These are phyloP conservation scores for Nannobrachium achirus DNA, from an alignment of 2,113 vertebrate species.

Conservation along the genomic window DNA sequence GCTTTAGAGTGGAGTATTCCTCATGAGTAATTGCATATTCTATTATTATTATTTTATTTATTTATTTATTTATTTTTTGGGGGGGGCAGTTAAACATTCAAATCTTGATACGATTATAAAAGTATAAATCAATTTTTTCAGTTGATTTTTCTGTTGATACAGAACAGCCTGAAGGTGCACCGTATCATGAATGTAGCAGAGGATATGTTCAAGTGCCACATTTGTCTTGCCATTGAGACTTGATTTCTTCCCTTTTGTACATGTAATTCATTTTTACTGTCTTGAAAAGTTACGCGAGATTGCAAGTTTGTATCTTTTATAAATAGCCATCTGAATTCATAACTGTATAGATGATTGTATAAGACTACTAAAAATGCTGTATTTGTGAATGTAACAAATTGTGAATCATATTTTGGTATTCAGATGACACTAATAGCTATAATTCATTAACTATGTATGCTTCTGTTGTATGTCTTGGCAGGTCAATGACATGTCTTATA, in stretches of 20 bases:
- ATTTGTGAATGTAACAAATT: constrained; percentile 57
- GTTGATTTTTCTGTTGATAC: constrained; percentile 11
- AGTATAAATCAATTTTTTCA: not conserved
- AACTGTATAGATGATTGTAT: constrained; percentile 37
- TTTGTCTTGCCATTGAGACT: constrained; percentile 29
- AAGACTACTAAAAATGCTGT: constrained; percentile 33
- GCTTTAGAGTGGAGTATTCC: not conserved
- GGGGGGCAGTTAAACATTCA: not conserved
- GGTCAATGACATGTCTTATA: constrained; percentile 35
- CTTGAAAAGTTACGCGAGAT: constrained; percentile 32
- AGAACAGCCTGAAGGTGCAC: constrained; percentile 30
- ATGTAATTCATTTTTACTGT: constrained; percentile 51
- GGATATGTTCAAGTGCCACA: constrained; percentile 58
- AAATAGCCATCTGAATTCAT: constrained; percentile 48
- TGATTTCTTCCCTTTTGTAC: constrained; percentile 34
- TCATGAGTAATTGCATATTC: not conserved
- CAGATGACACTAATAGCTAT: constrained; percentile 37
- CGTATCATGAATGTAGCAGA: constrained; percentile 63
- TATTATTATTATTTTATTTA: too few relatives aligned
- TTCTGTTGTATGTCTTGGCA: constrained; percentile 40
- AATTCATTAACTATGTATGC: constrained; percentile 36
- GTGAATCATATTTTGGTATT: constrained; percentile 54
- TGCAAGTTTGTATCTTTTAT: constrained; percentile 62
- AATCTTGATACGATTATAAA: not conserved
- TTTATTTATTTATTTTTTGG: too few relatives aligned